Percentiles rank a stretch among this genome's conserved stretches.
These are phyloP conservation scores for Rhabdornis inornatus DNA, from an alignment of 2,113 vertebrate species.

Conservation along the genomic window DNA sequence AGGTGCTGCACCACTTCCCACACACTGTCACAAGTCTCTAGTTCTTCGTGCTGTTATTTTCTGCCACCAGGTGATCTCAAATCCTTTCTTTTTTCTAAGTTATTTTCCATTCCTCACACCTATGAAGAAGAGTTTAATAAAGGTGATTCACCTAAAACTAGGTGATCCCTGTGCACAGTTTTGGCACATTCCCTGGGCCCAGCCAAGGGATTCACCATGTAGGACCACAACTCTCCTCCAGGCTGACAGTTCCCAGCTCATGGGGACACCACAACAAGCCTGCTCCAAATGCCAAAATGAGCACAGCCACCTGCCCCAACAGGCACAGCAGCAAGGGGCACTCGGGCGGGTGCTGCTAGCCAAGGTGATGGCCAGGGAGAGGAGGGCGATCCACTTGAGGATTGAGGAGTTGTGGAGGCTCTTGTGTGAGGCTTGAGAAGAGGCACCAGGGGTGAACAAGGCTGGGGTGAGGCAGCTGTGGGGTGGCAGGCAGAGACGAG, in stretches of 20 bases:
- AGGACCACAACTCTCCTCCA: background rate
- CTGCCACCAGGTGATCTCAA: background rate
- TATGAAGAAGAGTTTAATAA: background rate
- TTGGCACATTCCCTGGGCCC: rapidly evolving
- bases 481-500: background rate
- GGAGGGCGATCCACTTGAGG: rapidly evolving
- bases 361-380: rapidly evolving
- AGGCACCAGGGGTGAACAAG: background rate
- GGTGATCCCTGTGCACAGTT: rapidly evolving
- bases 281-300: background rate
- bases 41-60: background rate
- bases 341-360: rapidly evolving
- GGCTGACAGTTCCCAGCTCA: rapidly evolving
- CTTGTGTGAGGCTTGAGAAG: background rate
- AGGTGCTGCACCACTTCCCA: background rate
- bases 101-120: background rate
- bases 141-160: background rate
- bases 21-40: background rate
- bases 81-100: background rate
- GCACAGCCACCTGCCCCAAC: background rate
- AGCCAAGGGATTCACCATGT: too few species aligned
- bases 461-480: background rate
- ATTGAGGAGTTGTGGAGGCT: background rate
- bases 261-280: background rate
- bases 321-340: rapidly evolving